These are phyloP conservation scores for Tychaedon coryphoeus DNA, from an alignment of 2,113 vertebrate species.

Conservation along the genomic window DNA sequence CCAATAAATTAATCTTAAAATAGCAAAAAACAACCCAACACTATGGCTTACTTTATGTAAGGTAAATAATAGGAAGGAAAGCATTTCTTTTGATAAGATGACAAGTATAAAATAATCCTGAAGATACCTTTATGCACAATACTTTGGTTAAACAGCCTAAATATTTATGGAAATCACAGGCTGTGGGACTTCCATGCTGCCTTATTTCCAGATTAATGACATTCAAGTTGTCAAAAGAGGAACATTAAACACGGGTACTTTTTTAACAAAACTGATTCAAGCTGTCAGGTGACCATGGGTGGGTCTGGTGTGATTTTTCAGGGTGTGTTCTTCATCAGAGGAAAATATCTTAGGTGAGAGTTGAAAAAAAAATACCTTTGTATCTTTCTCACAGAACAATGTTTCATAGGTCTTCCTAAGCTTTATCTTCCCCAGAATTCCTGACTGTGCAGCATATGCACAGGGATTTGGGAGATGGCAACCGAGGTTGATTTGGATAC, in stretches of 20 bases:
- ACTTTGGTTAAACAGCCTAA: constrained; percentile 39
- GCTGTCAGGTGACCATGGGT: not conserved
- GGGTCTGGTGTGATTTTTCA: not conserved
- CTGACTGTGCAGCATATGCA: rapidly evolving
- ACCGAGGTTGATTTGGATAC: not conserved
- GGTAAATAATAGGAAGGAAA: constrained; percentile 11
- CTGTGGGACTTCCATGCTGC: not conserved
- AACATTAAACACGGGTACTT: not conserved
- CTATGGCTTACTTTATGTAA: not conserved
- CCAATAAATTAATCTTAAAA: constrained; percentile 33
- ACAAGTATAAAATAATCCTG: constrained; percentile 22
- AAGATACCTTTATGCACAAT: not conserved
- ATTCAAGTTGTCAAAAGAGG: constrained; percentile 38
- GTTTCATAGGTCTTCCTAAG: not conserved
- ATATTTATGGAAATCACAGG: constrained; percentile 19
- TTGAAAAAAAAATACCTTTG: not conserved
- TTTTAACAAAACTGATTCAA: not conserved
- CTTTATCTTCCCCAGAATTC: not conserved
- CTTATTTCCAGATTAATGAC: not conserved
- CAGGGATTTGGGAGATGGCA: not conserved
- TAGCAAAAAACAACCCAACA: not conserved
- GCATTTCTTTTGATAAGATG: not conserved
- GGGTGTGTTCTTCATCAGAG: not conserved
- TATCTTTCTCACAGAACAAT: not conserved
- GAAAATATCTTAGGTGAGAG: not conserved